Evolutionary conservation across 2,797 vertebrate species (phyloP).

Genomic region (Ispidina lecontei): DNA sequence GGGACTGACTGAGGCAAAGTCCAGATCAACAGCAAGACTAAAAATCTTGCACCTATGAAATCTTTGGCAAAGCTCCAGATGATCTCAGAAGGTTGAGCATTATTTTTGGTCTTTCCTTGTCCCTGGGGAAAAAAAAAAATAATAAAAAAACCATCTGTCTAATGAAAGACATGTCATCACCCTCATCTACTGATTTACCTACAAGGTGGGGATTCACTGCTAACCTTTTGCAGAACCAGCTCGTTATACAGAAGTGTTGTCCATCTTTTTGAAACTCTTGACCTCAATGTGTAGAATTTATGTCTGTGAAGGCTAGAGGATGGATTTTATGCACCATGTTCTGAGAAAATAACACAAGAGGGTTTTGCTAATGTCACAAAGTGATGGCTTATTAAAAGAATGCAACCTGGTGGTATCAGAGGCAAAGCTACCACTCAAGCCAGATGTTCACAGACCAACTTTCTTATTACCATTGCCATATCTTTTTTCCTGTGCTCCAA

Average conservation of each 20-base stretch:
- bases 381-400: background rate
- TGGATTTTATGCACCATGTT: background rate
- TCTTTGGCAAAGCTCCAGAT: background rate
- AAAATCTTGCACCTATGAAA: background rate
- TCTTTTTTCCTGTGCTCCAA: background rate
- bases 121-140: background rate
- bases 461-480: background rate
- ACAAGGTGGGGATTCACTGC: background rate
- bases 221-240: background rate
- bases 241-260: background rate
- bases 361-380: background rate
- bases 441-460: background rate
- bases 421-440: background rate
- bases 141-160: background rate
- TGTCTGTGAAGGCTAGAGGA: background rate
- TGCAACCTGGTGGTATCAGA: background rate
- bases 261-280: background rate
- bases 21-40: background rate
- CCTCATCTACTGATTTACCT: background rate
- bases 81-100: background rate
- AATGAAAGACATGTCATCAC: background rate
- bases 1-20: background rate
- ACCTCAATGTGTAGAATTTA: background rate
- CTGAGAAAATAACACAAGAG: background rate
- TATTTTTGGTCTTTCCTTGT: background rate